Evolutionary conservation across 2,113 vertebrate species (phyloP), one percentile per base, ranked within the genome.

Genomic region (Callipepla squamata): DNA sequence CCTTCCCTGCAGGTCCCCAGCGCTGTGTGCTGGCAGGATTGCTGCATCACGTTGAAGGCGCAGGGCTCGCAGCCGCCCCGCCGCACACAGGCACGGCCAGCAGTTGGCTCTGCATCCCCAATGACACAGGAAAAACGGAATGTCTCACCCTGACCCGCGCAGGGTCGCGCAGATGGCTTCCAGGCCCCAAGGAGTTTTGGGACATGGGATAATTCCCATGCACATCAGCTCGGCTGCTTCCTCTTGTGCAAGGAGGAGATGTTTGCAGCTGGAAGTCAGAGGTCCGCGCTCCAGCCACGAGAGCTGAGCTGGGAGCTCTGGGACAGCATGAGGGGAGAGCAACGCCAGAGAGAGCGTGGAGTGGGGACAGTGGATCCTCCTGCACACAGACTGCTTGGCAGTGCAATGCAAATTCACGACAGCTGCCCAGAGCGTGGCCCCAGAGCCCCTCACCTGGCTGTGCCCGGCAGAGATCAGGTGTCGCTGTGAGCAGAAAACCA

Each of bases 151-250:
- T 0, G 36, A 80, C 87, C 91, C 12, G 1, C 65, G 61, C 28
- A 67, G 89, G 92, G 89, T 95, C 87, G 89, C 73, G 9, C 95
- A 94, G 92, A 91, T 94, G 94, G 95, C 87, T 91, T 21, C 81
- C 92, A 95, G 79, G 23, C 85, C 51, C 59, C 0, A 74, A 79
- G 66, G 14, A 42, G 57, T 19, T 48, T 44, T 7, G 61, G 84
- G 57, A 92, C 80, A 78, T 19, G 58, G 92, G 70, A 85, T 72
- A 48, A 75, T 95, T 96, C 92, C 92, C 51, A 57, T n/a, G 92
- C 77, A 94, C 65, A 30, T 85, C 59, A 74, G 62, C 72, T 38
- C 0, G 7, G 74, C 69, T 58, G 80, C 79, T 95, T 93, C 89
- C 87, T 93, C 77, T 94, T 90, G 82, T 94, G 36, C 28, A 92